phyloP scores from a whole-genome alignment of 2,888 invertebrate genomes.

The Microctonus brassicae region DNA sequence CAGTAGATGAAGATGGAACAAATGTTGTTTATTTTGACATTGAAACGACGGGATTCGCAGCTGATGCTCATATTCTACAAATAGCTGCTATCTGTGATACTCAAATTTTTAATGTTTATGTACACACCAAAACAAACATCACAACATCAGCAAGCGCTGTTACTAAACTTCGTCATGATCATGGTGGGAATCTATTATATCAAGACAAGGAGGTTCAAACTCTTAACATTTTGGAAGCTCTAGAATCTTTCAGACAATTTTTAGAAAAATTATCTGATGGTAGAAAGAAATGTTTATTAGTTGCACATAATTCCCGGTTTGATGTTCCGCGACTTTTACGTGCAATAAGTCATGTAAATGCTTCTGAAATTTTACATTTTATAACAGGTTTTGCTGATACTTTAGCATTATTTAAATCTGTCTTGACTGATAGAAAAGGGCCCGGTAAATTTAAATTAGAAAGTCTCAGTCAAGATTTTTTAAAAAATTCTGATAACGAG shows the following conservation, averaged over 20 bases:
- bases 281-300: conserved; percentile 30
- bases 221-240: conserved; percentile 19
- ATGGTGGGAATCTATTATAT: conserved; percentile 20
- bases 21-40: conserved; percentile 32
- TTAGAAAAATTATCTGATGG: conserved; percentile 17
- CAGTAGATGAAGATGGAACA: not conserved
- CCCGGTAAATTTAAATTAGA: conserved; percentile 19
- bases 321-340: conserved; percentile 28
- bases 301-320: conserved; percentile 28
- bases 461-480: conserved; percentile 18
- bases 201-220: conserved; percentile 16
- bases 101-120: conserved; percentile 24
- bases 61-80: conserved; percentile 29
- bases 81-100: conserved; percentile 23
- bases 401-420: not conserved
- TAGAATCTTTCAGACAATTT: conserved; percentile 29
- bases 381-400: conserved; percentile 25
- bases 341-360: no score
- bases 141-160: not conserved
- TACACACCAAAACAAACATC: not conserved
- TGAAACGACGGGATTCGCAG: conserved; percentile 25
- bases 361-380: conserved; percentile 7
- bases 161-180: conserved; percentile 6
- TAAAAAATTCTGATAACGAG: conserved; percentile 1
- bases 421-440: conserved; percentile 16